Evolutionary conservation across 2,888 invertebrate genomes (phyloP), one percentile per base, ranked within the genome.

Genomic region (Troides aeacus): DNA sequence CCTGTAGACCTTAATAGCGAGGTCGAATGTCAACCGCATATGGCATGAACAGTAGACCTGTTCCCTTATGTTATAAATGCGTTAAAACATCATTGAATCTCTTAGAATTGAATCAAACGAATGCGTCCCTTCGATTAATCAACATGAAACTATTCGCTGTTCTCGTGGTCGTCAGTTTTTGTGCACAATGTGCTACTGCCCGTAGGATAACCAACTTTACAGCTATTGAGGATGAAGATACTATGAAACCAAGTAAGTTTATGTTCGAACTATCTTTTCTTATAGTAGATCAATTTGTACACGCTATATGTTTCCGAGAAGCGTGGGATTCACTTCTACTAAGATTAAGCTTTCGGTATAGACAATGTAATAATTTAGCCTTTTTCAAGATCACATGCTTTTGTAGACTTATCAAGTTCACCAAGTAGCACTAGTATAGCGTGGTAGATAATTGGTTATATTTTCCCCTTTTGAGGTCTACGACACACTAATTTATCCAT

Each of bases 11-110:
- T 80, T 77, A 78, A 66, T 50, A 36, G 18, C 79, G 78, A 80
- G 81, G 82, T 76, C 79, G 77, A 76, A 79, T 80, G 76, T 74
- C 74, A 74, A 74, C 86, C 86, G 80, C 85, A 83, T 89, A 90
- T 77, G 88, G 89, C 70, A 73, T 74, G 75, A 76, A 77, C 76
- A 72, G 74, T 74, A 69, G 71, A 77, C 82, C 73, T 75, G 83
- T 83, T 80, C 74, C 72, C 75, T 77, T 77, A 79, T 86, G 85
- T 88, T 90, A 90, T 84, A 87, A 90, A 88, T 81, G 81, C 80
- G 81, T 78, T 78, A 78, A 46, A 77, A 76, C 74, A 77, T 75
- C 67, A 79, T 77, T 75, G 73, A 72, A 75, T 74, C 75, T 79
- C 78, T 85, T 86, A 87, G 84, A 85, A 79, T 74, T 73, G 78